phyloP scores from a whole-genome alignment of 2,888 invertebrate genomes.

The Pandemis heparana region DNA sequence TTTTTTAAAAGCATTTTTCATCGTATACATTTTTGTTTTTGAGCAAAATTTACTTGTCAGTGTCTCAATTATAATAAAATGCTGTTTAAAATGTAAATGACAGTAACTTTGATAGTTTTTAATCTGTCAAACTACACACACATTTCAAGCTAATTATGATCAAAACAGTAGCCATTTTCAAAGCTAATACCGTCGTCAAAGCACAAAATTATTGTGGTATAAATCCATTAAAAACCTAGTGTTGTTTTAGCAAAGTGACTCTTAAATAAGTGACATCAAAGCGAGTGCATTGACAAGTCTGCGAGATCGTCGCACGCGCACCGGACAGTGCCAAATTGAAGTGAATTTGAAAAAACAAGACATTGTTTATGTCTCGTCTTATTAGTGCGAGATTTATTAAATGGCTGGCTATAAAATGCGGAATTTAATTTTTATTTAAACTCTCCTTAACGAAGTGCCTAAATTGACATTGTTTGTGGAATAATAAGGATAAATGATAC shows the following conservation, averaged over 20 bases:
- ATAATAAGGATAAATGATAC: conserved; percentile 12
- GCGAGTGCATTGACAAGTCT: conserved; percentile 59
- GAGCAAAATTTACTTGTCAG: too few relatives aligned
- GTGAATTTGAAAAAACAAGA: conserved; percentile 50
- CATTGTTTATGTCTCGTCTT: conserved; percentile 75
- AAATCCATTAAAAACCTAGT: conserved; percentile 33
- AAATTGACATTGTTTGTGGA: conserved; percentile 37
- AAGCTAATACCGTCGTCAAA: conserved; percentile 5
- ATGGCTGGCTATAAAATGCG: conserved; percentile 12
- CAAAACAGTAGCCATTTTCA: conserved; percentile 10
- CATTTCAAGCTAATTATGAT: not conserved
- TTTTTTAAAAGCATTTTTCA: too few relatives aligned
- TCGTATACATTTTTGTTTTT: too few relatives aligned
- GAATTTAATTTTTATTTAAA: conserved; percentile 39
- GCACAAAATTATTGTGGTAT: conserved; percentile 15
- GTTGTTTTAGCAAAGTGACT: conserved; percentile 36
- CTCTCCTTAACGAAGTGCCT: conserved; percentile 33
- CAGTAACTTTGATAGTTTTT: not conserved
- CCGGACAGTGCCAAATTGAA: conserved; percentile 70
- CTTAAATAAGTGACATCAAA: conserved; percentile 35
- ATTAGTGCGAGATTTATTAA: conserved; percentile 76
- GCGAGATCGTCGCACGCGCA: conserved; percentile 41
- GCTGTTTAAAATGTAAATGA: too few relatives aligned
- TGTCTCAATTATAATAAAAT: too few relatives aligned
- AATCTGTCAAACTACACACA: not conserved